Percentiles rank a stretch among this genome's conserved stretches.
Conservation (phyloP, 1,140 invertebrate genomes). For the Maconellicoccus hirsutus region DNA sequence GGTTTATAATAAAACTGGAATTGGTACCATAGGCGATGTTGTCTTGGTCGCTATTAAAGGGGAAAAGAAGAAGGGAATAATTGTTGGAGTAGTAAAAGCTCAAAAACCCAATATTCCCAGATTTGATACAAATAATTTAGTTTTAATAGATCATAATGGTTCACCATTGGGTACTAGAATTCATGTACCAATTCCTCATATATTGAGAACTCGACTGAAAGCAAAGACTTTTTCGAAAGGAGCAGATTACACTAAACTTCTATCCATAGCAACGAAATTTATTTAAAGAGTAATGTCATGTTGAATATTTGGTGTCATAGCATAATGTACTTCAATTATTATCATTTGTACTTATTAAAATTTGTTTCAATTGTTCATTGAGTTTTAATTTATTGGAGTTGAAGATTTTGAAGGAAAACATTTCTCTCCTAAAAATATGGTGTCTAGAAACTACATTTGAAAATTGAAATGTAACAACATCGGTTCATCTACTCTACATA, state of each 20-base stretch:
- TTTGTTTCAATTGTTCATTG: too few relatives aligned
- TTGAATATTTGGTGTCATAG: too few relatives aligned
- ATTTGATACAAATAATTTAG: slow-evolving; percentile 94
- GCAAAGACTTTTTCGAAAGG: slow-evolving; percentile 69
- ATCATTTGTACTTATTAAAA: too few relatives aligned
- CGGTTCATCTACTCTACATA: too few relatives aligned
- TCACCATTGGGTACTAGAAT: slow-evolving; percentile 87
- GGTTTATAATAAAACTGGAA: slow-evolving; percentile 66
- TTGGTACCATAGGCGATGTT: slow-evolving; percentile 63
- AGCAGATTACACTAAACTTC: slow-evolving; percentile 86
- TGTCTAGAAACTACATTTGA: too few relatives aligned
- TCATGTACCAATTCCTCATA: slow-evolving; percentile 84
- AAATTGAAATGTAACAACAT: too few relatives aligned
- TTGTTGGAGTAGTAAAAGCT: slow-evolving; percentile 82
- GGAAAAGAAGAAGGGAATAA: slow-evolving; percentile 88
- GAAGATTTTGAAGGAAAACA: too few relatives aligned
- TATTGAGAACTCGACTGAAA: slow-evolving; percentile 75
- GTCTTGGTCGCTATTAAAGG: slow-evolving; percentile 93
- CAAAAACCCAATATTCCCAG: slow-evolving; percentile 74
- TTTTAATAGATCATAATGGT: slow-evolving; percentile 89
- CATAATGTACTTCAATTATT: too few relatives aligned
- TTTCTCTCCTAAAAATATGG: too few relatives aligned
- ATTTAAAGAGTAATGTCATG: slow-evolving; percentile 45
- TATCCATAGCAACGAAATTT: slow-evolving; percentile 87
- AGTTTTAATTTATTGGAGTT: too few relatives aligned